phyloP scores from a whole-genome alignment of 1,140 invertebrate species.

The Cotesia glomerata region DNA sequence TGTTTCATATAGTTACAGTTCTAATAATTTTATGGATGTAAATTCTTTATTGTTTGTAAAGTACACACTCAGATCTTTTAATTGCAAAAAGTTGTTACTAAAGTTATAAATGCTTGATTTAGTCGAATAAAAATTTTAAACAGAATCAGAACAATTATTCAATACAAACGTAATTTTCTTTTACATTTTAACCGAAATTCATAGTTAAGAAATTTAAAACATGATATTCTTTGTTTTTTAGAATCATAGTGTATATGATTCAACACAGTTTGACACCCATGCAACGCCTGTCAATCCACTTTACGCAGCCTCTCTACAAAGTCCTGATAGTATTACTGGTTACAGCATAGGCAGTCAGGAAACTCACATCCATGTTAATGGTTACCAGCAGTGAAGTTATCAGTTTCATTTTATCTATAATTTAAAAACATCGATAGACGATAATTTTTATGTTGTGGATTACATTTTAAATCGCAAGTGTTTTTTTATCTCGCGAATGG shows the following conservation, averaged over 20 bases:
- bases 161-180: too few species aligned
- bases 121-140: too few species aligned
- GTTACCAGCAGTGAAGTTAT: slow-evolving; percentile 57
- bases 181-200: background rate
- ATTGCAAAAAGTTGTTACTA: too few species aligned
- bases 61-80: too few species aligned
- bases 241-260: slow-evolving; percentile 80
- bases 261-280: slow-evolving; percentile 76
- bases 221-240: slow-evolving; percentile 63
- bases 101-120: too few species aligned
- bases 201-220: slow-evolving; percentile 32
- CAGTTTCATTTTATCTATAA: slow-evolving; percentile 7
- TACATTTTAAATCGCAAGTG: too few species aligned
- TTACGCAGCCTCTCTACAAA: slow-evolving; percentile 76
- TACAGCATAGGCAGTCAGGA: slow-evolving; percentile 65
- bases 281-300: slow-evolving; percentile 73
- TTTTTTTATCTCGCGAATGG: too few species aligned
- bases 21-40: too few species aligned
- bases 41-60: too few species aligned
- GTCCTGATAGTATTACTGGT: slow-evolving; percentile 75
- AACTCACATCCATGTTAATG: slow-evolving; percentile 53
- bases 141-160: too few species aligned
- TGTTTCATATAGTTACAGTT: too few species aligned
- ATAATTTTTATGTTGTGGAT: background rate
- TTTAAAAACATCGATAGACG: background rate